These are phyloP conservation scores for Galeopterus variegatus DNA, from an alignment of 2,113 vertebrate genomes.

Conservation along the genomic window DNA sequence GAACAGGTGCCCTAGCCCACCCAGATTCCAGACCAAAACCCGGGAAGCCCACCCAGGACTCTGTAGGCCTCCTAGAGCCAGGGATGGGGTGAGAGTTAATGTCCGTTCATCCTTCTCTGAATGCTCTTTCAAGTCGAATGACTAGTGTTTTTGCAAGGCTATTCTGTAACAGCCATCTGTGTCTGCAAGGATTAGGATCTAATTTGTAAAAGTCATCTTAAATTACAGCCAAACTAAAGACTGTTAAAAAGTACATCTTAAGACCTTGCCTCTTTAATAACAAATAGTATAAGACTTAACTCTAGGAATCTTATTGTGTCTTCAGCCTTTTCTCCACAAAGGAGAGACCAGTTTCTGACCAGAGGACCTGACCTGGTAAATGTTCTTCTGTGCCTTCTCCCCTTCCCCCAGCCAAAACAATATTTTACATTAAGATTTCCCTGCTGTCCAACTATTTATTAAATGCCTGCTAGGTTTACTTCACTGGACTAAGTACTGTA, in stretches of 20 bases:
- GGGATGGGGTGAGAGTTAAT: slow-evolving; percentile 77
- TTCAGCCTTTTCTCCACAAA: slow-evolving; percentile 71
- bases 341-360: slow-evolving; percentile 63
- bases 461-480: slow-evolving; percentile 69
- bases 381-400: neutral
- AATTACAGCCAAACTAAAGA: slow-evolving; percentile 81
- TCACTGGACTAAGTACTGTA: slow-evolving; percentile 71
- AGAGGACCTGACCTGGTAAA: slow-evolving; percentile 72
- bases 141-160: slow-evolving; percentile 73
- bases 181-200: slow-evolving; percentile 82
- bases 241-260: slow-evolving; percentile 79
- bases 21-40: slow-evolving; percentile 75
- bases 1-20: slow-evolving; percentile 70
- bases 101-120: slow-evolving; percentile 78
- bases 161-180: slow-evolving; percentile 82
- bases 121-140: slow-evolving; percentile 81
- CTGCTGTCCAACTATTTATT: slow-evolving; percentile 79
- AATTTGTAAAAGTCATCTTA: slow-evolving; percentile 82
- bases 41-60: slow-evolving; percentile 75
- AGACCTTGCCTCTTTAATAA: slow-evolving; percentile 76
- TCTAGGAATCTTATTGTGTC: slow-evolving; percentile 77
- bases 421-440: slow-evolving; percentile 77
- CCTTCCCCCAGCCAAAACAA: slow-evolving; percentile 66
- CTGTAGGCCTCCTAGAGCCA: slow-evolving; percentile 64
- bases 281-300: slow-evolving; percentile 80